phyloP scores from a whole-genome alignment of 2,797 vertebrate genomes.

The Phalanger gymnotis region DNA sequence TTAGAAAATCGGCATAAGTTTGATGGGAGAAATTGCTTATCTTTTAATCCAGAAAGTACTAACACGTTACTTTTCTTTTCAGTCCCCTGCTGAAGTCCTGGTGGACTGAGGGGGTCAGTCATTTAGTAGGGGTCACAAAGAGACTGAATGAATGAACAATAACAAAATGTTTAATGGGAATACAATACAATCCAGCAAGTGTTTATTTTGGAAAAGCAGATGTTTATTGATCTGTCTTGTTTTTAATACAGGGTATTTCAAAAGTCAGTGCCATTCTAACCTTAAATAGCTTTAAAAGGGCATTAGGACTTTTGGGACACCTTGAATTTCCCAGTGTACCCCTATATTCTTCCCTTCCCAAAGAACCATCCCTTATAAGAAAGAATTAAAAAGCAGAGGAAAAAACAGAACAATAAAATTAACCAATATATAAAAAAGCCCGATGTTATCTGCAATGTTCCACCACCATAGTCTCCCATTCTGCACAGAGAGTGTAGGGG shows the following conservation, averaged over 20 bases:
- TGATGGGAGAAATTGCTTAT: conserved; percentile 24
- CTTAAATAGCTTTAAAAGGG: not conserved
- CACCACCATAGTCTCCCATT: not conserved
- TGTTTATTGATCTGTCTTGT: not conserved
- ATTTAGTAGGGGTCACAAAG: conserved; percentile 25
- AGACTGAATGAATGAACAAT: not conserved
- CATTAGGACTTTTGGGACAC: not conserved
- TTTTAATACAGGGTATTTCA: not conserved
- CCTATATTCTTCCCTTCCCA: not conserved
- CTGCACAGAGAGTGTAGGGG: not conserved
- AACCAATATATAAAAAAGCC: not conserved
- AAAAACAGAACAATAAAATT: not conserved
- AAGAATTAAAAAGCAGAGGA: not conserved
- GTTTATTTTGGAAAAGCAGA: not conserved
- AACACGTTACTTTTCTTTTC: not conserved
- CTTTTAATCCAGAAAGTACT: conserved; percentile 37
- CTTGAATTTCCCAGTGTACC: not conserved
- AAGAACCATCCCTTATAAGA: not conserved
- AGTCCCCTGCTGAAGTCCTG: conserved; percentile 46
- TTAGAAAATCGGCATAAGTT: not conserved
- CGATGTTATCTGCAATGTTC: not conserved
- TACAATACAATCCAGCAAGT: not conserved
- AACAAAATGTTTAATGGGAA: not conserved
- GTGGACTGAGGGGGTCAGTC: conserved; percentile 33
- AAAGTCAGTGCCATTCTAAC: not conserved